These are phyloP conservation scores for Balaeniceps rex DNA, from an alignment of 2,113 vertebrate species.

Conservation along the genomic window DNA sequence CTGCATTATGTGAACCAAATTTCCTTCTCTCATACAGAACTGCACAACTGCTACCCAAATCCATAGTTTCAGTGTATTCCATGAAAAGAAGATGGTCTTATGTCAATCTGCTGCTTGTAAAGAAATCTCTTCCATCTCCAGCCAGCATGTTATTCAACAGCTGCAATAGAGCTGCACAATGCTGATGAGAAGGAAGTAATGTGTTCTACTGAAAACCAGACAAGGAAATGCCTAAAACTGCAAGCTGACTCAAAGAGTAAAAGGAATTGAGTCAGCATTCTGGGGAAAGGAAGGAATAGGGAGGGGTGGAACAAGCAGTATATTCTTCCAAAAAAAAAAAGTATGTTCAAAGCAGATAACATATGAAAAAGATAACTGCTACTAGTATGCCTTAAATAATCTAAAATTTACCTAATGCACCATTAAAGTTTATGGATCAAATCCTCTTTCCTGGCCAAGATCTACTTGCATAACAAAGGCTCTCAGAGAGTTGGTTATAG, in stretches of 20 bases:
- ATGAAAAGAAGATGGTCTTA: background rate
- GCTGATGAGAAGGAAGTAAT: background rate
- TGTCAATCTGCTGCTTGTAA: background rate
- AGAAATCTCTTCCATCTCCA: background rate
- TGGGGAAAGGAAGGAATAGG: conserved; percentile 38
- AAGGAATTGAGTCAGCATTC: conserved; percentile 48
- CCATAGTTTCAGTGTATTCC: background rate
- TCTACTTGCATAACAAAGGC: background rate
- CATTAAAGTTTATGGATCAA: conserved; percentile 16
- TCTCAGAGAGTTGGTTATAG: background rate
- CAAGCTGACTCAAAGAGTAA: conserved; percentile 27
- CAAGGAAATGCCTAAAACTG: conserved; percentile 37
- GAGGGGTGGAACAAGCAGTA: background rate
- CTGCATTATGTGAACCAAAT: background rate
- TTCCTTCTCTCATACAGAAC: background rate
- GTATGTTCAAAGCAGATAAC: background rate
- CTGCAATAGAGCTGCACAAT: background rate
- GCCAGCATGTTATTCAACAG: background rate
- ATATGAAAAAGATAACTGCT: background rate
- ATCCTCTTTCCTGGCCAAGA: background rate
- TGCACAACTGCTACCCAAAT: background rate
- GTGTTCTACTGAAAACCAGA: background rate
- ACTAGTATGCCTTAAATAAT: background rate
- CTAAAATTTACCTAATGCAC: background rate
- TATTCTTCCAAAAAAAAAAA: background rate